Conservation (phyloP, 2,113 vertebrate genomes). For the Neopipo cinnamomea region DNA sequence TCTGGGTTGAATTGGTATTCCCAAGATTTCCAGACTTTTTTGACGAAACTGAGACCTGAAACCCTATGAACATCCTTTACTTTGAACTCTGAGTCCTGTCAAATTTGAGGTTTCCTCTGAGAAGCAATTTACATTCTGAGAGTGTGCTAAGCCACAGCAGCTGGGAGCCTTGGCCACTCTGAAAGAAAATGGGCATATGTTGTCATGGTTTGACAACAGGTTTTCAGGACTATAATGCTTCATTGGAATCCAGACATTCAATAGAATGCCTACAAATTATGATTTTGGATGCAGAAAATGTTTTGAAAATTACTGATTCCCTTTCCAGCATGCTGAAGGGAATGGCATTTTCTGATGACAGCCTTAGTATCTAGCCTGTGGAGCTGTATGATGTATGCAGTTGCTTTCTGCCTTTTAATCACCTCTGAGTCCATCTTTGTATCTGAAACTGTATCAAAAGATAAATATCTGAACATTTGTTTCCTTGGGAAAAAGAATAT, state of each 20-base stretch:
- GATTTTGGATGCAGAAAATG: background rate
- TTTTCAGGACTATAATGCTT: background rate
- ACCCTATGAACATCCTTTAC: background rate
- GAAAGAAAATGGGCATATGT: background rate
- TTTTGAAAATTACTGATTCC: background rate
- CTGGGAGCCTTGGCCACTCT: background rate
- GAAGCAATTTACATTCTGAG: background rate
- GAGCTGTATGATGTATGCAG: background rate
- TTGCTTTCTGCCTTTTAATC: background rate
- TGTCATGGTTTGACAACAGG: background rate
- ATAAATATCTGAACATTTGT: background rate
- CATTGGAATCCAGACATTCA: background rate
- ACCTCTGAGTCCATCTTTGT: background rate
- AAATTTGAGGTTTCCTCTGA: background rate
- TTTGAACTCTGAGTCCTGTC: background rate
- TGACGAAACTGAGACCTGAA: background rate
- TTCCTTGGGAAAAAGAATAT: background rate
- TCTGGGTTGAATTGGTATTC: background rate
- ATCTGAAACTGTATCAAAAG: background rate
- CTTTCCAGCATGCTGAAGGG: background rate
- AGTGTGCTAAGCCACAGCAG: background rate
- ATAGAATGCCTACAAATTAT: background rate
- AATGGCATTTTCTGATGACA: background rate
- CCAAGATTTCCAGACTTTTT: background rate
- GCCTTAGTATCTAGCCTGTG: background rate